Base-by-base conservation (phyloP, 2,888 invertebrate species). In the Apodemia zela region DNA sequence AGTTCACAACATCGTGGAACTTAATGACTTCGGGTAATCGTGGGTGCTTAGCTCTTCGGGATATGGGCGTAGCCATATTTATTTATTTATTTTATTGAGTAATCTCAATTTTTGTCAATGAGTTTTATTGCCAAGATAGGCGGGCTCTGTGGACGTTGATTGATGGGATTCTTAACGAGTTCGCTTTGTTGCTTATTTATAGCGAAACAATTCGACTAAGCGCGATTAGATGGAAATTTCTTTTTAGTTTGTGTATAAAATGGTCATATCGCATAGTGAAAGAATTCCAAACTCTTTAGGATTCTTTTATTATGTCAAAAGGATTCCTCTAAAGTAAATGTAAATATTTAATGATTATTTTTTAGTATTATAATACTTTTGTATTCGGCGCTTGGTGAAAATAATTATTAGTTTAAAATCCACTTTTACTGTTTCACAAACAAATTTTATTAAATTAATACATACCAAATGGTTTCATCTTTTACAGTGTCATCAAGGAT, bases 91-190 rank as follows among this genome's bases (percentile, higher is more conserved):
- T 25, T 29, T 21, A 21, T 21, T 54, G 3, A 51, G 51, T 21
- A 51, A 51, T 18, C 10, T 21, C 11, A 54, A 25, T 25, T 54
- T 54, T 54, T 54, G 25, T 54, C 54, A 54, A 54, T 54, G 21
- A 54, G 15, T 54, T 54, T 54, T 54, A 54, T 15, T 54, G 54
- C 54, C 59, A 59, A 42, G 38, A 59, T 11, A 13, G 59, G 51
- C 59, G 54, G 35, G 33, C 45, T 8, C 29, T 73, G 54, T 15
- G 1, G 68, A 70, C 70, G 62, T 54, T 70, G 70, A 70, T 68
- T 65, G 68, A 69, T 69, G 63, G 18, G 60, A 64, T 35, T 59
- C 33, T 45, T 57, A 57, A 61, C 60, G 57, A 42, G 60, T 49
- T 61, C 42, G 61, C 51, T 64, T 33, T 63, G 63, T 63, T 63